phyloP scores from a whole-genome alignment of 2,113 vertebrate genomes.

The Myrmophylax atrothorax region DNA sequence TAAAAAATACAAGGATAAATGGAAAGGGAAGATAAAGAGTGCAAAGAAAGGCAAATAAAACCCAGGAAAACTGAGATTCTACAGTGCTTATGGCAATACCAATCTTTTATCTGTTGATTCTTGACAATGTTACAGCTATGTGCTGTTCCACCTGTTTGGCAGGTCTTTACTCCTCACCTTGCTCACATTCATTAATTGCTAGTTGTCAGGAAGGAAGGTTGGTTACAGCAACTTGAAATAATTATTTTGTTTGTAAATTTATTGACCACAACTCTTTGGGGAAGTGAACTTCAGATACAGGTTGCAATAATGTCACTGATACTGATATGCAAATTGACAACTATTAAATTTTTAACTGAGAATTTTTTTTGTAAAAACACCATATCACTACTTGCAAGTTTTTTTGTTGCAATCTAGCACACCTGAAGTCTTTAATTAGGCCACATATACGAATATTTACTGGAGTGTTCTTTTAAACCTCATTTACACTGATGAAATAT shows the following conservation, averaged over 20 bases:
- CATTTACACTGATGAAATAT: accelerated
- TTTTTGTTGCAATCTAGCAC: neutral
- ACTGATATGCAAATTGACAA: neutral
- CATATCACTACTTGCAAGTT: neutral
- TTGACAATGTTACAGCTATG: neutral
- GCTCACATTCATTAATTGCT: neutral
- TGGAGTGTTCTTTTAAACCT: neutral
- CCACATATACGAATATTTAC: too few relatives aligned
- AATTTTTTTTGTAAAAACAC: neutral
- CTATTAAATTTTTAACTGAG: neutral
- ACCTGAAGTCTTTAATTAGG: neutral
- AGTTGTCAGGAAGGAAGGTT: neutral
- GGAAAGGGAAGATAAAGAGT: neutral
- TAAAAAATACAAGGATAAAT: neutral
- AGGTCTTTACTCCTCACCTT: neutral
- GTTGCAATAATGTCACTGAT: neutral
- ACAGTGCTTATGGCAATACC: neutral
- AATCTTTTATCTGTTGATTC: neutral
- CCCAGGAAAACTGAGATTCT: neutral
- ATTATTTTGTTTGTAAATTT: neutral
- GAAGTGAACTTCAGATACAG: neutral
- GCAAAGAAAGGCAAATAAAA: neutral
- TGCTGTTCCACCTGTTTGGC: accelerated
- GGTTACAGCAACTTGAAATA: neutral
- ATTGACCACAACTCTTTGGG: neutral